Base-by-base conservation (phyloP, 2,888 invertebrate species). In the Abrostola tripartita region DNA sequence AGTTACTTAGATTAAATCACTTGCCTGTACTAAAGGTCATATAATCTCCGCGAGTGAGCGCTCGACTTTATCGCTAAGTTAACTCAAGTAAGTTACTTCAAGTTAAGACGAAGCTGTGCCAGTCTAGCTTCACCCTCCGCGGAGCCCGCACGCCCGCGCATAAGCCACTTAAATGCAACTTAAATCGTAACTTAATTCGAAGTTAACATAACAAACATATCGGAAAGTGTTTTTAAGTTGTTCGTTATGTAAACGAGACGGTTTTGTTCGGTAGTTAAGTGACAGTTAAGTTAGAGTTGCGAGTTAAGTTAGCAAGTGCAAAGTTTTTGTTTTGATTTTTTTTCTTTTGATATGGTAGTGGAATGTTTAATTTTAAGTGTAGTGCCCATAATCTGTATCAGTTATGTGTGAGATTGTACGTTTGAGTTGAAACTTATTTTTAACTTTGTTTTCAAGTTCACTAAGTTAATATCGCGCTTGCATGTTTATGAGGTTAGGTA, bases 321-420 rank as follows among this genome's bases (percentile, higher is more conserved):
- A 80, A 82, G 72, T 83, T 84, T 85, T 83, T 83, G 84, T 81
- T 83, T 80, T 79, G 82, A 80, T 82, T 81, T 81, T 78, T 82
- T 74, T 73, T 72, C 59, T 24, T 70, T 74, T 76, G 71, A 69
- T 80, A 76, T 76, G 69, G 68, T 74, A 64, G 70, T 78, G 87
- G 86, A 85, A 88, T 88, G 87, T 79, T 81, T 83, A 84, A 82
- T 83, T 81, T 80, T 74, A 81, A 72, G 75, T 80, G 72, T 71
- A 74, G 78, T 75, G 70, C 62, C 66, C 66, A 68, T 69, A 69
- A 65, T 78, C 53, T 78, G 65, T 75, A 72, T 65, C 65, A 66
- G 56, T 74, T 61, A 63, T 74, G 65, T 57, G 64, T 61, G 53
- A 61, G 56, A 49, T 63, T 74, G 69, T 52, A 40, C 36, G 37